A percentile compares a stretch with the other conserved stretches of the same genome.
These are phyloP conservation scores for Uropsilus gracilis DNA, from an alignment of 2,113 vertebrate species.

Conservation along the genomic window DNA sequence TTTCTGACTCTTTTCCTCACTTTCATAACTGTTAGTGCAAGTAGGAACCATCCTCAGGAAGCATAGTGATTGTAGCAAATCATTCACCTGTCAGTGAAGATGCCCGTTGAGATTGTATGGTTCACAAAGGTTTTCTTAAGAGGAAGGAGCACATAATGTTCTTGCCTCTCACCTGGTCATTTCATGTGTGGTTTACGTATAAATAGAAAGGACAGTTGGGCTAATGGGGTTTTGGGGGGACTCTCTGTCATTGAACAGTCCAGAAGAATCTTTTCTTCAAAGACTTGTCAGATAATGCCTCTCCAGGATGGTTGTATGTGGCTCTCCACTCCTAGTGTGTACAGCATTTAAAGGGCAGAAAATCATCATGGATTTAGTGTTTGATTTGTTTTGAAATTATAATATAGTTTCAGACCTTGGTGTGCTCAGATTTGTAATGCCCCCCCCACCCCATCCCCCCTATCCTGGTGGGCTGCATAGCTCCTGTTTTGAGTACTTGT, in stretches of 20 bases:
- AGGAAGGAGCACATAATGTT: neutral
- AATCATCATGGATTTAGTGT: constrained; percentile 35
- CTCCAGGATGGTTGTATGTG: neutral
- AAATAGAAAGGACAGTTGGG: neutral
- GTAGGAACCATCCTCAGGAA: neutral
- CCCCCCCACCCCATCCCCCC: too few relatives aligned
- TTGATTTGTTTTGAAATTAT: constrained; percentile 59
- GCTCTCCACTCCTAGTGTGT: neutral
- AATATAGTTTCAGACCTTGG: neutral
- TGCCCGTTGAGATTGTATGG: neutral
- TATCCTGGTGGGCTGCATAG: neutral
- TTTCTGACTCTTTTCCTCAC: neutral
- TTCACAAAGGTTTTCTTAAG: neutral
- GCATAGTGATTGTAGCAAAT: neutral
- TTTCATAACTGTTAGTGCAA: neutral
- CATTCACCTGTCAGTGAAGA: neutral
- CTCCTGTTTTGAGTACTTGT: neutral
- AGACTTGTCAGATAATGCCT: neutral
- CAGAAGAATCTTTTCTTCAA: neutral
- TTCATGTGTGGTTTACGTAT: neutral
- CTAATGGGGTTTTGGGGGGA: neutral
- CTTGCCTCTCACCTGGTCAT: neutral
- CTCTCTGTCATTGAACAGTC: neutral
- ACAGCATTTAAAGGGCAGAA: neutral
- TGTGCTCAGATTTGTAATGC: constrained; percentile 46